Evolutionary conservation across 1,140 invertebrate genomes (phyloP).

Genomic region (Triops cancriformis): DNA sequence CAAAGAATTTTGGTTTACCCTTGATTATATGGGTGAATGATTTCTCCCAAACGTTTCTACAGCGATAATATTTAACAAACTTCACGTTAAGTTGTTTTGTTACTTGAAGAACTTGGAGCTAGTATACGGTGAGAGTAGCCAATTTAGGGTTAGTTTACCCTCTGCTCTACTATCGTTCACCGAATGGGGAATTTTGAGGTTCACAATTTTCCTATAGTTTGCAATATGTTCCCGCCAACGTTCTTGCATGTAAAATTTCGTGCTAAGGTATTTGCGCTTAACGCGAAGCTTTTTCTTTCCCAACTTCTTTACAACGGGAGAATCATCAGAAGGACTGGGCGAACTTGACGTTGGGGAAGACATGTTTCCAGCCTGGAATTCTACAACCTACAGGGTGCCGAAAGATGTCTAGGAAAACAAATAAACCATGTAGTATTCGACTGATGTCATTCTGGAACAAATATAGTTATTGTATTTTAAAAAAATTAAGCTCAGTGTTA

Average conservation of each 20-base stretch:
- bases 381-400: background rate
- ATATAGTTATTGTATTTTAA: too few species aligned
- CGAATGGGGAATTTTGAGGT: background rate
- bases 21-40: background rate
- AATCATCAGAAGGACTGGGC: background rate
- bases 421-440: too few species aligned
- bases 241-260: background rate
- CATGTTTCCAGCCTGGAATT: background rate
- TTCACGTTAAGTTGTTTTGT: background rate
- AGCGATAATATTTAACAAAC: background rate
- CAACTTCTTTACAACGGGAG: background rate
- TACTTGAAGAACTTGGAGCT: background rate
- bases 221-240: background rate
- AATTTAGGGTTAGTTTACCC: background rate
- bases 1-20: background rate
- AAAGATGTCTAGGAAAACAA: background rate
- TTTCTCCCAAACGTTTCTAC: background rate
- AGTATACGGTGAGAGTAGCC: background rate
- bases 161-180: background rate
- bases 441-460: too few species aligned
- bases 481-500: too few species aligned
- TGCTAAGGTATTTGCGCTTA: background rate
- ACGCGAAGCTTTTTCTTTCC: background rate
- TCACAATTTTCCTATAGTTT: background rate
- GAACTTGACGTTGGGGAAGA: background rate